phyloP scores from a whole-genome alignment of 2,113 vertebrate species.

The Dinomys branickii region DNA sequence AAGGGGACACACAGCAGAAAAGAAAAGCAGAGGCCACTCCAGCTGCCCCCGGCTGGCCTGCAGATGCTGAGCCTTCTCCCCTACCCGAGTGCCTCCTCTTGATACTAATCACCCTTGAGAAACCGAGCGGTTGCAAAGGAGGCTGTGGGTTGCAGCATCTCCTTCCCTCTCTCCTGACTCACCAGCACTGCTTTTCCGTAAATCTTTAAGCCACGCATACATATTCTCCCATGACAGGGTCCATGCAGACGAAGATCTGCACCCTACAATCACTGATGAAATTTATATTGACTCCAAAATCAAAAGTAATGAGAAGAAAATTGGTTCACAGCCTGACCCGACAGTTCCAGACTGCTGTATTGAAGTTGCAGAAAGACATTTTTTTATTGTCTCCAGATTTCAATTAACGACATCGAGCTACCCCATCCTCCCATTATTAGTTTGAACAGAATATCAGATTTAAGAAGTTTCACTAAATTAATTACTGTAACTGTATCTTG shows the following conservation, averaged over 20 bases:
- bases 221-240: constrained; percentile 60
- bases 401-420: constrained; percentile 77
- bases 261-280: constrained; percentile 82
- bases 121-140: accelerated
- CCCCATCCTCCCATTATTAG: constrained; percentile 71
- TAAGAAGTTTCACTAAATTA: constrained; percentile 79
- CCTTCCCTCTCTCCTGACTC: constrained; percentile 49
- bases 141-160: neutral
- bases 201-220: constrained; percentile 41
- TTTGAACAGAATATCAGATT: constrained; percentile 79
- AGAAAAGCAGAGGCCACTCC: neutral
- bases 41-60: neutral
- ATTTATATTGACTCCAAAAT: constrained; percentile 82
- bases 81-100: neutral
- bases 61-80: neutral
- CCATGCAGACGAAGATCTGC: constrained; percentile 67
- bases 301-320: constrained; percentile 85
- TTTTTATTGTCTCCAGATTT: constrained; percentile 79
- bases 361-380: constrained; percentile 78
- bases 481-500: constrained; percentile 67
- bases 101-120: neutral
- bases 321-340: constrained; percentile 81
- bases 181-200: constrained; percentile 43
- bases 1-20: constrained; percentile 41
- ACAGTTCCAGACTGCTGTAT: constrained; percentile 79